phyloP scores from a whole-genome alignment of 2,797 vertebrate species.

The Acrossocheilus wenchowensis region DNA sequence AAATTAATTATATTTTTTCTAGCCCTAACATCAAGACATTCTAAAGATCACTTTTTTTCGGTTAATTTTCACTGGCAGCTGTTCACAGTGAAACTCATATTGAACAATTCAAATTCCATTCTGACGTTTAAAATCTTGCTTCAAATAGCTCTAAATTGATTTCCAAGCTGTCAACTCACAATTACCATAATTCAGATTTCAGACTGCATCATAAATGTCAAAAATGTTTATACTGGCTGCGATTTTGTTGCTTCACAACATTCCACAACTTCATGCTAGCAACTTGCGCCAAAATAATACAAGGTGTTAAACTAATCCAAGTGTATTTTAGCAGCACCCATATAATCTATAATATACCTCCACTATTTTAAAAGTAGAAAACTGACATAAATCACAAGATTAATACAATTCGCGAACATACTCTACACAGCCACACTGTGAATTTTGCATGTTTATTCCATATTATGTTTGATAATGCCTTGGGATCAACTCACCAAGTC shows the following conservation, averaged over 20 bases:
- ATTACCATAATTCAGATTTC: neutral
- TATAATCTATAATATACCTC: neutral
- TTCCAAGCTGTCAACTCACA: neutral
- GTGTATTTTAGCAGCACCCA: neutral
- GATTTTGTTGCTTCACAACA: neutral
- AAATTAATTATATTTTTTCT: neutral
- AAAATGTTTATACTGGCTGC: neutral
- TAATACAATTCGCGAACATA: neutral
- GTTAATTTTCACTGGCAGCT: neutral
- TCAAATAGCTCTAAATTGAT: neutral
- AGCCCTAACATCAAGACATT: neutral
- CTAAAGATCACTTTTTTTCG: neutral
- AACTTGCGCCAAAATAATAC: neutral
- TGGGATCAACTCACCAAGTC: neutral
- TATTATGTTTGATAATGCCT: neutral
- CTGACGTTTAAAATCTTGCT: neutral
- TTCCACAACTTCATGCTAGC: neutral
- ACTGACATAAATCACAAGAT: neutral
- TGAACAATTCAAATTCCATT: neutral
- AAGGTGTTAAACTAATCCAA: neutral
- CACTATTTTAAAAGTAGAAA: neutral
- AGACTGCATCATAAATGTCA: neutral
- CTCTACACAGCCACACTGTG: neutral
- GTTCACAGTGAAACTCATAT: neutral
- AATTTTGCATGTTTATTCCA: neutral